Evolutionary conservation across 2,113 vertebrate species (phyloP), one percentile per base, ranked within the genome.

Genomic region (Mus musculus): DNA sequence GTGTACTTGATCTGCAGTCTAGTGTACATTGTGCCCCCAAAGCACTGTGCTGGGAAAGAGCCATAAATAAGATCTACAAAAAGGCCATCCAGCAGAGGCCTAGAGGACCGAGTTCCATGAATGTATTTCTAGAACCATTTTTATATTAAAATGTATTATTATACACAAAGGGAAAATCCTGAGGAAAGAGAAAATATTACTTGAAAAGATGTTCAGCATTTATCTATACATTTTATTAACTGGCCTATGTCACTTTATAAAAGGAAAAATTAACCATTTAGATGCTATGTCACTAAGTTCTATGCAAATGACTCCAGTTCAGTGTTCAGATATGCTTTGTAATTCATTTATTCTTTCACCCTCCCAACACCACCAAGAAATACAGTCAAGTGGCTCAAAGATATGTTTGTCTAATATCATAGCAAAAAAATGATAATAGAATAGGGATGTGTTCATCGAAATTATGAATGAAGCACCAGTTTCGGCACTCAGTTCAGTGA

Each of bases 111-210:
- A 8, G 20, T 71, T 95, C 96, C 88, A 39, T 33, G 67, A 36
- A 75, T 90, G 36, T n/a, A 2, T 91, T 95, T 96, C 71, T 92
- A 84, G 61, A 96, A 92, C 46, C 39, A 65, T 22, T 10, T 95
- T 97, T 73, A 89, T 93, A 52, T 93, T 88, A 73, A 96, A 95
- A 90, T 73, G 73, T 46, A 84, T 92, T 89, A n/a, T 19, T 86
- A 46, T 94, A 93, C 39, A 89, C 75, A 82, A 94, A 94, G 46
- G 59, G 26, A 93, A 96, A 93, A 80, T 82, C 73, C n/a, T 46
- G 95, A 88, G 36, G 20, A 82, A 95, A 93, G 22, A 76, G 36
- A 96, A 95, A 92, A 82, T 56, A n/a, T 2, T 22, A 61, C 56
- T 93, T 63, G 19, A 12, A 93, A 89, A 13, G 36, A 42, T 65